phyloP scores from a whole-genome alignment of 2,797 vertebrate genomes.

The Iguana delicatissima region DNA sequence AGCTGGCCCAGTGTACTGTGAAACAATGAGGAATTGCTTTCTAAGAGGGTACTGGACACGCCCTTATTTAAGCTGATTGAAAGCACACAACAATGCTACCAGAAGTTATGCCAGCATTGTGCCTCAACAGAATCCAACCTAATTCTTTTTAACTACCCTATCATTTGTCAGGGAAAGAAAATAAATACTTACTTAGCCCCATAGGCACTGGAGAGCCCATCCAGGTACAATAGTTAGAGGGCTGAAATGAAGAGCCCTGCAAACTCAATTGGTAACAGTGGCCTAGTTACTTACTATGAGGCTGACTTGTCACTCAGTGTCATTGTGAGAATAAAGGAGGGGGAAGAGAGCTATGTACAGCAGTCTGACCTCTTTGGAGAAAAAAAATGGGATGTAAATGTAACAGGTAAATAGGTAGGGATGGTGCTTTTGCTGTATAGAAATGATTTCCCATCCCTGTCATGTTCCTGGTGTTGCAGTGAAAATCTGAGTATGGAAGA shows the following conservation, averaged over 20 bases:
- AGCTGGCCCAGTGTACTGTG: too few relatives aligned
- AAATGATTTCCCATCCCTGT: background rate
- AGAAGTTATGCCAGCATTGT: too few relatives aligned
- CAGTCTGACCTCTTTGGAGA: background rate
- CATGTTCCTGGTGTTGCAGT: background rate
- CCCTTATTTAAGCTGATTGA: background rate
- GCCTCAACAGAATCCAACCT: background rate
- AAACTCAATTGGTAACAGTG: too few relatives aligned
- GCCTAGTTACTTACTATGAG: too few relatives aligned
- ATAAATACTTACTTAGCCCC: background rate
- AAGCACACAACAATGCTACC: too few relatives aligned
- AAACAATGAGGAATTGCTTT: background rate
- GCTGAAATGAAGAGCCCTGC: too few relatives aligned
- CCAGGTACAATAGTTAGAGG: too few relatives aligned
- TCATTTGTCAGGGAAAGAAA: background rate
- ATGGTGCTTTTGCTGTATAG: background rate
- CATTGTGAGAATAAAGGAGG: background rate
- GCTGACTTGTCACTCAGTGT: background rate
- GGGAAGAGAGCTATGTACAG: background rate
- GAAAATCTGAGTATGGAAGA: background rate
- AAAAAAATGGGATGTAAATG: too few relatives aligned
- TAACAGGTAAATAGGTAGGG: background rate
- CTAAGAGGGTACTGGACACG: too few relatives aligned
- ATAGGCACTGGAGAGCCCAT: too few relatives aligned
- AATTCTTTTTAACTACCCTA: background rate